phyloP scores from a whole-genome alignment of 2,888 invertebrate genomes.

The Dolomedes plantarius region DNA sequence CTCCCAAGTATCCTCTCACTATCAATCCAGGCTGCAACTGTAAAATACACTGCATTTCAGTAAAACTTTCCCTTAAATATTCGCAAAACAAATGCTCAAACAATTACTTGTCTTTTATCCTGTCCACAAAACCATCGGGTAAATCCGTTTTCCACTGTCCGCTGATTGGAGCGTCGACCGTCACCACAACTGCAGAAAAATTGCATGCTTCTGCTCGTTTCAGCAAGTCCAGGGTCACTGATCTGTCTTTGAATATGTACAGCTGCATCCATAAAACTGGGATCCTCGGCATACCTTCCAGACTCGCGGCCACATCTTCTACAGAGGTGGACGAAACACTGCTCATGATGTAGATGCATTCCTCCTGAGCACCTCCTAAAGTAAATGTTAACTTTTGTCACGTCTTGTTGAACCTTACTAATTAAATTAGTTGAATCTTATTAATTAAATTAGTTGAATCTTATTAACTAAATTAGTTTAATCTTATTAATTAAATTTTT shows the following conservation, averaged over 20 bases:
- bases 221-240: constrained; percentile 16
- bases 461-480: no score
- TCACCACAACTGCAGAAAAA: constrained; percentile 39
- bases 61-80: no score
- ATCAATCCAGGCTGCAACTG: no score
- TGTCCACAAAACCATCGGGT: constrained; percentile 11
- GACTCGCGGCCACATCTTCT: background rate
- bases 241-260: constrained; percentile 33
- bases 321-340: constrained; percentile 1
- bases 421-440: no score
- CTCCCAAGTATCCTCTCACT: no score
- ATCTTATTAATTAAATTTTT: no score
- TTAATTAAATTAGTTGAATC: no score
- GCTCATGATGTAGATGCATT: constrained; percentile 30
- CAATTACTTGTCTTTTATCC: background rate
- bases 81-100: no score
- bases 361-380: constrained; percentile 21
- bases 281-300: background rate
- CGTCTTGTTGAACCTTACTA: background rate
- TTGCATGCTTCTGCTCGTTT: constrained; percentile 19
- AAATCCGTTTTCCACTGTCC: constrained; percentile 32
- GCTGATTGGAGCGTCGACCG: constrained; percentile 29
- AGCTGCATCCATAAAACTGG: constrained; percentile 32
- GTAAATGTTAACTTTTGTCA: no score
- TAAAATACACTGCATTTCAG: no score